These are phyloP conservation scores for Hippocampus mohnikei DNA, from an alignment of 2,113 vertebrate species.

Conservation along the genomic window DNA sequence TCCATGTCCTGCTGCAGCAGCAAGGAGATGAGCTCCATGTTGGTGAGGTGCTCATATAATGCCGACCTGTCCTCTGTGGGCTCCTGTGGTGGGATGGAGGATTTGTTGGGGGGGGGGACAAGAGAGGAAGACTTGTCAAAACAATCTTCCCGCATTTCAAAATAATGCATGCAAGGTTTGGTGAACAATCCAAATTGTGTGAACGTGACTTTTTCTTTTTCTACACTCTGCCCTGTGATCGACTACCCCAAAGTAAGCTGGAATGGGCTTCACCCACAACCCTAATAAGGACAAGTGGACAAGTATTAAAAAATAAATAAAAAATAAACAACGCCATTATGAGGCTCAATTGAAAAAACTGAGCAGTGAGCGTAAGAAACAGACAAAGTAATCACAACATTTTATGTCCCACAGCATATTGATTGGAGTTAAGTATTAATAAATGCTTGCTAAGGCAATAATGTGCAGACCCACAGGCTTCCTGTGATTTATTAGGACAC, in stretches of 20 bases:
- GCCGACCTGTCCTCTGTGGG: conserved; percentile 68
- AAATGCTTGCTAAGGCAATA: conserved; percentile 24
- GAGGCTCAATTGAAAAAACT: neutral
- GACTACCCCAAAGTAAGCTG: no score
- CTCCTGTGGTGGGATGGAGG: conserved; percentile 30
- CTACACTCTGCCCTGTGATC: no score
- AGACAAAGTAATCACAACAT: conserved; percentile 9
- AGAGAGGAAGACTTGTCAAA: neutral
- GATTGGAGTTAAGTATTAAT: conserved; percentile 15
- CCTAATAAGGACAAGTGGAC: no score
- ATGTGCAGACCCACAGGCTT: conserved; percentile 18
- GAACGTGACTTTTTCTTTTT: no score
- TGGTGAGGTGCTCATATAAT: conserved; percentile 88
- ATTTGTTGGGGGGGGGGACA: no score
- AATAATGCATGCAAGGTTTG: no score
- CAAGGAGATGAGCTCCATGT: conserved; percentile 91
- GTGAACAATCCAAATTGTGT: no score
- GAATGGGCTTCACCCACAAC: no score
- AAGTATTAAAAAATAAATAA: no score
- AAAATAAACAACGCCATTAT: no score
- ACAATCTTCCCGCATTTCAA: neutral
- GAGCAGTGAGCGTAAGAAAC: conserved; percentile 5
- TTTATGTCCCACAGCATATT: conserved; percentile 4
- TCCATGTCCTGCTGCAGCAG: conserved; percentile 84
- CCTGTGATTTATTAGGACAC: conserved; percentile 23